Conservation (phyloP, 1,140 invertebrate species). For the Nasonia giraulti region DNA sequence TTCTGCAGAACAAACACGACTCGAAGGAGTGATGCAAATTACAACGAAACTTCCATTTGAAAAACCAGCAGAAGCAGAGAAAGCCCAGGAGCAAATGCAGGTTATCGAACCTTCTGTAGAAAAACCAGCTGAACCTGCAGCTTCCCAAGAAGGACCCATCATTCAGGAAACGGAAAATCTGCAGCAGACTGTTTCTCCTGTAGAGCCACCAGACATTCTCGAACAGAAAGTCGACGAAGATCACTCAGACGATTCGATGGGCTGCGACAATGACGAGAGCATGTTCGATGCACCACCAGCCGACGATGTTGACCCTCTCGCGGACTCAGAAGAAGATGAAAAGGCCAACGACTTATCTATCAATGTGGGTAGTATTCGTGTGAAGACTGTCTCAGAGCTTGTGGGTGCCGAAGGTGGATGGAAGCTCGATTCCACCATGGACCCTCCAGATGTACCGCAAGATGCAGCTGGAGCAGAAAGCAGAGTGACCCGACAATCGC, state of each 20-base stretch:
- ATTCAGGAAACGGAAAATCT: not conserved
- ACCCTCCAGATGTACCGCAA: slow-evolving; percentile 57
- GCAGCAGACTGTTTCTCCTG: not conserved
- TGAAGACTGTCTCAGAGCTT: slow-evolving; percentile 66
- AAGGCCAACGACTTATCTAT: slow-evolving; percentile 37
- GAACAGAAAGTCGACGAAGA: slow-evolving; percentile 53
- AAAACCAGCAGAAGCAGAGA: not conserved
- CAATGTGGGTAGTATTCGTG: slow-evolving; percentile 43
- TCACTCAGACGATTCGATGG: slow-evolving; percentile 65
- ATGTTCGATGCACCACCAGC: slow-evolving; percentile 56
- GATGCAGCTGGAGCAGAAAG: not conserved
- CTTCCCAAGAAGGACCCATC: not conserved
- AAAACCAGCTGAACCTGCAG: not conserved
- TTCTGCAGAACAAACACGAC: not conserved
- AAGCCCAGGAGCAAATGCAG: not conserved
- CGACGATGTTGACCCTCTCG: slow-evolving; percentile 65
- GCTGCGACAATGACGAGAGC: slow-evolving; percentile 61
- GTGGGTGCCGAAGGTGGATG: slow-evolving; percentile 61
- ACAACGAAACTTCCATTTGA: not conserved
- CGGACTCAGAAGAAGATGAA: slow-evolving; percentile 45
- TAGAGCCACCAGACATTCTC: not conserved
- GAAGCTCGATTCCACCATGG: slow-evolving; percentile 63
- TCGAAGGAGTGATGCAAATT: not conserved
- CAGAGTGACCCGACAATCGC: slow-evolving; percentile 53
- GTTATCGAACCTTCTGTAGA: not conserved